Evolutionary conservation across 1,140 invertebrate species (phyloP).

Genomic region (Trypoxylus dichotomus): DNA sequence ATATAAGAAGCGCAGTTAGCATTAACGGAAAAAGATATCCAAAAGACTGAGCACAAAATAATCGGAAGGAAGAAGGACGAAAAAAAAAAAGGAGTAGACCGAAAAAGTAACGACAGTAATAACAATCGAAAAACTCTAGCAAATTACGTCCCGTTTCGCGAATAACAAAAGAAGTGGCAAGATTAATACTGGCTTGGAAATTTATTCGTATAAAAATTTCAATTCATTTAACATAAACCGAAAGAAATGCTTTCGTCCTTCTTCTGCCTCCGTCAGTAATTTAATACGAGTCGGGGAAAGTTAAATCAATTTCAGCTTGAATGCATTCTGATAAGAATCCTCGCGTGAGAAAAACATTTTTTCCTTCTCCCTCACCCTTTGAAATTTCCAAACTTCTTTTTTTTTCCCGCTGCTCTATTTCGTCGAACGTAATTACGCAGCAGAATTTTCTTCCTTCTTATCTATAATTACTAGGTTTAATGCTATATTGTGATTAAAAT

Average conservation of each 20-base stretch:
- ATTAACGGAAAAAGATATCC: constrained; percentile 8
- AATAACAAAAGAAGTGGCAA: constrained; percentile 10
- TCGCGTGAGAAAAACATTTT: constrained; percentile 21
- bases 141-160: not conserved
- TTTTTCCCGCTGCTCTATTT: not conserved
- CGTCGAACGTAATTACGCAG: constrained; percentile 8
- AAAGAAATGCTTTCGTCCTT: not conserved
- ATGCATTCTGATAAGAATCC: constrained; percentile 15
- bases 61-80: not conserved
- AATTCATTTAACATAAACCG: constrained; percentile 6
- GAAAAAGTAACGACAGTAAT: not conserved
- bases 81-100: not conserved
- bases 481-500: constrained; percentile 1
- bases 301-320: constrained; percentile 23
- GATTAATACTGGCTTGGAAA: not conserved
- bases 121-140: not conserved
- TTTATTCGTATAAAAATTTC: constrained; percentile 21
- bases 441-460: not conserved
- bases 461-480: constrained; percentile 16
- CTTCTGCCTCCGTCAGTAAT: not conserved
- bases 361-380: not conserved
- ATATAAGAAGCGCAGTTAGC: not conserved
- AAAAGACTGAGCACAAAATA: not conserved
- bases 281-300: constrained; percentile 13
- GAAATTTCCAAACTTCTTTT: constrained; percentile 2